phyloP scores from a whole-genome alignment of 2,888 invertebrate genomes.

The Imbricaverruca yamaguchii region DNA sequence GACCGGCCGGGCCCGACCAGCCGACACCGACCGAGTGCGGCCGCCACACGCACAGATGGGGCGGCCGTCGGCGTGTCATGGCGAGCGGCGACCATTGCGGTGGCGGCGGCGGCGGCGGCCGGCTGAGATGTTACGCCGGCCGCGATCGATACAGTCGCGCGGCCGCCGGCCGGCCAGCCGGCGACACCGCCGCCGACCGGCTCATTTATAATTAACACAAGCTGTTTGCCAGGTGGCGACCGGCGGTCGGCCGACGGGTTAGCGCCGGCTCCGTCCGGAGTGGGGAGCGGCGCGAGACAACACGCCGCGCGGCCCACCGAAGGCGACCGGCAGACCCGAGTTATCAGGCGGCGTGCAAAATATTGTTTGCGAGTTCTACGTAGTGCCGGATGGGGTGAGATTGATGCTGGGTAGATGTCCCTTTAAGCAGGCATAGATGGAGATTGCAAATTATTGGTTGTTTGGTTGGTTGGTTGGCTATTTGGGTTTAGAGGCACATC shows the following conservation, averaged over 20 bases:
- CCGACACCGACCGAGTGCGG: not conserved
- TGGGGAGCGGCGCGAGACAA: not conserved
- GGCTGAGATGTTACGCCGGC: slow-evolving; percentile 12
- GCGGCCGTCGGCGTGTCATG: not conserved
- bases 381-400: not conserved
- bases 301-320: too few species aligned
- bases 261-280: not conserved
- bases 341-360: not conserved
- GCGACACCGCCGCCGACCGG: not conserved
- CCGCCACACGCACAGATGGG: not conserved
- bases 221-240: not conserved
- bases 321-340: too few species aligned
- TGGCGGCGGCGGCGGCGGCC: not conserved
- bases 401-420: not conserved
- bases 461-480: too few species aligned
- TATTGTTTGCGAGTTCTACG: not conserved
- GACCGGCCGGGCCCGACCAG: not conserved
- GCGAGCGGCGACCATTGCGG: not conserved
- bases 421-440: not conserved
- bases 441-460: too few species aligned
- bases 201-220: slow-evolving; percentile 13
- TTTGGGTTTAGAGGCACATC: too few species aligned
- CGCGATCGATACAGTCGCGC: slow-evolving; percentile 3
- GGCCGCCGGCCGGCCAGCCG: not conserved
- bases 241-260: not conserved